These are phyloP conservation scores for Macrotrachela quadricornifera DNA, from an alignment of 1,140 invertebrate species.

Conservation along the genomic window DNA sequence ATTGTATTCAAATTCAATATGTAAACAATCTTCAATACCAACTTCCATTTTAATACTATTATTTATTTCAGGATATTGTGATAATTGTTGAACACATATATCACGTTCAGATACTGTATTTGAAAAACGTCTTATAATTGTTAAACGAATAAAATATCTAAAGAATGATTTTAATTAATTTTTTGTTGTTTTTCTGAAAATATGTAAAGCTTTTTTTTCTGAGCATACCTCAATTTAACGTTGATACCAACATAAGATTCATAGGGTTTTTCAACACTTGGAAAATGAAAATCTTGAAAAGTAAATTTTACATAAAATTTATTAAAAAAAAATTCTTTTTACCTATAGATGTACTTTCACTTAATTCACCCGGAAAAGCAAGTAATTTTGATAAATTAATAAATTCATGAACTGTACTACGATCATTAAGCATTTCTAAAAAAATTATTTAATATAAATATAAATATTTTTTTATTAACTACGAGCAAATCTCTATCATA, in stretches of 20 bases:
- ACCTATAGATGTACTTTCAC: conserved; percentile 74
- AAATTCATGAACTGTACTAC: conserved; percentile 95
- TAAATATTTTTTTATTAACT: too few relatives aligned
- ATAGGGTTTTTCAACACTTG: conserved; percentile 96
- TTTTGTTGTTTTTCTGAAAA: too few relatives aligned
- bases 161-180: conserved; percentile 6
- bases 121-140: conserved; percentile 69
- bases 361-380: conserved; percentile 77
- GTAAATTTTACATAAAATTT: too few relatives aligned
- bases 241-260: conserved; percentile 93
- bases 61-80: conserved; percentile 90
- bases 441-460: too few relatives aligned
- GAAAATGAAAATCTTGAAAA: conserved; percentile 87
- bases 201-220: not conserved
- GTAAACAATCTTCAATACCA: conserved; percentile 78
- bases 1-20: conserved; percentile 99
- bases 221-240: conserved; percentile 53
- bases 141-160: conserved; percentile 84
- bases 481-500: too few relatives aligned
- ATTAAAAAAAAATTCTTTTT: too few relatives aligned
- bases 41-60: conserved; percentile 49
- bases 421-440: conserved; percentile 78
- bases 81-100: conserved; percentile 85
- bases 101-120: conserved; percentile 91
- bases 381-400: conserved; percentile 83